These are phyloP conservation scores for Strigops habroptila DNA, from an alignment of 2,113 vertebrate species.

Conservation along the genomic window DNA sequence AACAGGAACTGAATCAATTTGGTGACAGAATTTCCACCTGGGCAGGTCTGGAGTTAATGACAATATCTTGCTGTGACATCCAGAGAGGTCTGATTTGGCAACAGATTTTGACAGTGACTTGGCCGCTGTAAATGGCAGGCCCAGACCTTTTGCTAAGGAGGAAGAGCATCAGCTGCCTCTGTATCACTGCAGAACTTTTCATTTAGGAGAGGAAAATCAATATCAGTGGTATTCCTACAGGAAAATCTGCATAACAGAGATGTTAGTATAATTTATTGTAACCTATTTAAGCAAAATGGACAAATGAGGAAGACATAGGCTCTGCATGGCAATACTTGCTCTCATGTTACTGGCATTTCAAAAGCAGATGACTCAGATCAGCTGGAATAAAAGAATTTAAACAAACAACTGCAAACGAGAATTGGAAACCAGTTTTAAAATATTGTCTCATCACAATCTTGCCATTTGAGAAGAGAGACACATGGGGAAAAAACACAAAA, in stretches of 20 bases:
- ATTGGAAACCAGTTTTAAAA: neutral
- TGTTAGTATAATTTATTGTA: neutral
- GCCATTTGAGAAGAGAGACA: neutral
- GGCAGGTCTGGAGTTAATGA: neutral
- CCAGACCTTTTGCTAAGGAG: neutral
- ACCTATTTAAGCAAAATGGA: neutral
- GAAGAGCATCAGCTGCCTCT: neutral
- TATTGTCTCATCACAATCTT: neutral
- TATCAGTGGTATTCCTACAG: neutral
- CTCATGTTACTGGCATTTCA: neutral
- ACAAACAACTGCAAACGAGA: neutral
- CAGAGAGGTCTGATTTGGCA: neutral
- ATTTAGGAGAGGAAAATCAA: neutral
- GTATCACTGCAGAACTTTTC: neutral
- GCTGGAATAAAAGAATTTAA: neutral
- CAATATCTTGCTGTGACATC: neutral
- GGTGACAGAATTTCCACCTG: neutral
- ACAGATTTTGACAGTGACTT: neutral
- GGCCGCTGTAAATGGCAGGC: neutral
- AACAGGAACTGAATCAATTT: neutral
- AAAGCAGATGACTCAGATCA: neutral
- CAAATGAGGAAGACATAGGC: neutral
- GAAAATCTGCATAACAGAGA: neutral
- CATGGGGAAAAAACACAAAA: neutral
- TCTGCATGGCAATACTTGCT: neutral